These are phyloP conservation scores for Pionites leucogaster DNA, from an alignment of 2,113 vertebrate genomes.

Conservation along the genomic window DNA sequence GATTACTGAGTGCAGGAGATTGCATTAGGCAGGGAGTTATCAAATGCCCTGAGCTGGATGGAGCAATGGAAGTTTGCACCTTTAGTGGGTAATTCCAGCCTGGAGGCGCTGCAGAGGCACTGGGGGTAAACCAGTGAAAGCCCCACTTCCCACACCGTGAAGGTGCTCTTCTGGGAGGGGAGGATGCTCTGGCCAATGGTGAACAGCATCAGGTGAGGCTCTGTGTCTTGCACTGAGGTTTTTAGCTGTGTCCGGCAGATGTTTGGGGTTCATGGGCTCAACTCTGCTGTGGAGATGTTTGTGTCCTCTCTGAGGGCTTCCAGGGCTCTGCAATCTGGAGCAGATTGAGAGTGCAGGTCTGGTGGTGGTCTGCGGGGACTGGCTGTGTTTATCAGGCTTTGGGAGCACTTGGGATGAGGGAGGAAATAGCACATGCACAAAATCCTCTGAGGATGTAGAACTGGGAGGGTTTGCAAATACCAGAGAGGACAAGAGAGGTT, in stretches of 20 bases:
- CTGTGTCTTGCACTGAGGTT: neutral
- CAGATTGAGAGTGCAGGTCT: neutral
- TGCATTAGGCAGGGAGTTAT: accelerated
- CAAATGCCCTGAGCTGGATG: neutral
- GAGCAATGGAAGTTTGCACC: neutral
- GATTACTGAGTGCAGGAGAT: neutral
- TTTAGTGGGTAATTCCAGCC: neutral
- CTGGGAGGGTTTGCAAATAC: conserved; percentile 51
- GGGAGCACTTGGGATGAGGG: neutral
- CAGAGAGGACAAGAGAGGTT: conserved; percentile 59
- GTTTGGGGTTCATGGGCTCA: accelerated
- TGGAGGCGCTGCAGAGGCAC: accelerated
- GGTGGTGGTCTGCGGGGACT: neutral
- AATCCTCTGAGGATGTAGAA: conserved; percentile 17
- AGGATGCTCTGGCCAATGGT: accelerated
- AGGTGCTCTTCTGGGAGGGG: neutral
- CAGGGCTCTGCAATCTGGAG: neutral
- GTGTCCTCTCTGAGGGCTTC: neutral
- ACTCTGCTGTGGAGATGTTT: neutral
- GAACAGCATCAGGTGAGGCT: neutral
- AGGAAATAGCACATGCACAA: conserved; percentile 41
- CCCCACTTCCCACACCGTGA: accelerated
- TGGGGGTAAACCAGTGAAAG: neutral
- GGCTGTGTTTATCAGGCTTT: neutral
- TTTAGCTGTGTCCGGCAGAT: accelerated